Evolutionary conservation across 2,888 invertebrate species (phyloP), one percentile per base, ranked within the genome.

Genomic region (Altica lythri): DNA sequence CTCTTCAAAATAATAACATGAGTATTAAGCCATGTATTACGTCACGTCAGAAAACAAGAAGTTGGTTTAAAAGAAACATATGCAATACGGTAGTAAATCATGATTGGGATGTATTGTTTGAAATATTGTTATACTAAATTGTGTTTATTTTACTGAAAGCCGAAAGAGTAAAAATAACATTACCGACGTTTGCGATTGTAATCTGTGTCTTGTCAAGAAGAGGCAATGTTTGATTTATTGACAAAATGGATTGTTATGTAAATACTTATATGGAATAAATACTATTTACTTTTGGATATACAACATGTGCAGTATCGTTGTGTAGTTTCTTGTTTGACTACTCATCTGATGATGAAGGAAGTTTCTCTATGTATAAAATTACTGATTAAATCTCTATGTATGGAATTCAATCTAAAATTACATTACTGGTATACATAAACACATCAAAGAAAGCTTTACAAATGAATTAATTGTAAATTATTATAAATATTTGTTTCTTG

Each of bases 161-260:
- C 18, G 22, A 48, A 48, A 38, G 13, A 48, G 25, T 30, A 40
- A 32, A 49, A 49, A 49, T 49, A 40, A 40, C 42, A 40, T 19
- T 30, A 32, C 18, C 14, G 8, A 13, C 13, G 32, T 16, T 34
- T 13, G 19, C 19, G 40, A 42, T 42, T 42, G 22, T 32, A 49
- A 40, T 40, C 32, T 49, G 49, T 22, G 48, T 19, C 22, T 18
- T 22, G 48, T 48, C 48, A 48, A 48, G 48, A 48, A 30, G 38
- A 30, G 18, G 30, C 49, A 12, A 29, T 49, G 40, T 49, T 49
- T 49, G 49, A 49, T 49, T 49, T 49, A 40, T 49, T 8, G 49
- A 25, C 22, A 49, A 49, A 13, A 49, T 42, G 30, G 42, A 40
- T 40, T 42, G 32, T 49, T 48, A 40, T 17, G 22, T 40, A 42